Percentiles rank a stretch among this genome's conserved stretches.
These are phyloP conservation scores for Capitella teleta DNA, from an alignment of 1,140 invertebrate genomes.

Conservation along the genomic window DNA sequence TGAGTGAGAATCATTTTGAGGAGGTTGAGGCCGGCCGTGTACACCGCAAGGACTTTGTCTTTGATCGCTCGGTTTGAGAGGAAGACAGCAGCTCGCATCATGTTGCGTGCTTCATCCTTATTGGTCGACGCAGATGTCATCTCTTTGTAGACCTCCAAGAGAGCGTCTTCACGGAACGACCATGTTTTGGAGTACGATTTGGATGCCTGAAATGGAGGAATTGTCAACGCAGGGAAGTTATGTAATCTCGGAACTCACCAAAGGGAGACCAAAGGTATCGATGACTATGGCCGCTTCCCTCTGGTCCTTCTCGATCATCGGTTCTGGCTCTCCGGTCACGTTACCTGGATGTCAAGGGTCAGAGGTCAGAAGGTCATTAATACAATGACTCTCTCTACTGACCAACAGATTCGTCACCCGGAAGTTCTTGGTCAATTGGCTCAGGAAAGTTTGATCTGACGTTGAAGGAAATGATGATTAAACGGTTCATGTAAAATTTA, in stretches of 20 bases:
- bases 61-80: conserved; percentile 32
- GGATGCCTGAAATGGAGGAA: conserved; percentile 55
- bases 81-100: conserved; percentile 31
- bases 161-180: conserved; percentile 78
- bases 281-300: conserved; percentile 82
- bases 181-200: conserved; percentile 89
- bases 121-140: conserved; percentile 39
- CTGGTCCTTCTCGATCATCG: conserved; percentile 62
- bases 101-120: conserved; percentile 33
- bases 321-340: conserved; percentile 26
- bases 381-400: no score
- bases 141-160: conserved; percentile 62
- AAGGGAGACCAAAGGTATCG: conserved; percentile 73
- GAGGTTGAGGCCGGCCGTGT: conserved; percentile 16
- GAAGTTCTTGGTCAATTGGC: no score
- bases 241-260: conserved; percentile 50
- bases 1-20: no score
- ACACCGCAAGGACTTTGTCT: conserved; percentile 40
- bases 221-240: not conserved
- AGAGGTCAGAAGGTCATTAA: no score
- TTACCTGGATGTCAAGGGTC: no score
- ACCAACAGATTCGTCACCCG: no score
- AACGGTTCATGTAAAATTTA: no score
- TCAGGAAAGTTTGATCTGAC: no score
- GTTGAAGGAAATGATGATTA: no score